These are phyloP conservation scores for Epinephelus cyanopodus DNA, from an alignment of 2,113 vertebrate species.

Conservation along the genomic window DNA sequence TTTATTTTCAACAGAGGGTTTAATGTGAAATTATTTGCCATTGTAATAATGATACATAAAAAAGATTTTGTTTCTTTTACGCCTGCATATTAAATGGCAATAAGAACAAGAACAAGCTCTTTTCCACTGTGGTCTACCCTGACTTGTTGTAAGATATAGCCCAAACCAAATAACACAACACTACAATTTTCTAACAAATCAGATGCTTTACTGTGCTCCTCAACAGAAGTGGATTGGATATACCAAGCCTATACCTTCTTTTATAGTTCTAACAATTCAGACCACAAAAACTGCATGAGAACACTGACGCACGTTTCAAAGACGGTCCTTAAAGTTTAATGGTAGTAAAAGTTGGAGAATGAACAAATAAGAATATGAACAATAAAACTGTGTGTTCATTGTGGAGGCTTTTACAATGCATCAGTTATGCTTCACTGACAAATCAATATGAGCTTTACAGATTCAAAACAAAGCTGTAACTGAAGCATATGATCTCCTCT, in stretches of 20 bases:
- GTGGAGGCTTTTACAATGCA: conserved; percentile 38
- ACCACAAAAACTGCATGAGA: conserved; percentile 34
- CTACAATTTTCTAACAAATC: conserved; percentile 21
- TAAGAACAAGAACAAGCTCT: neutral
- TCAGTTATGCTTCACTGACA: conserved; percentile 29
- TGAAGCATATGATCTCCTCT: conserved; percentile 14
- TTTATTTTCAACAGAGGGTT: neutral
- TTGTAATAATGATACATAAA: neutral
- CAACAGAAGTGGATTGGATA: conserved; percentile 7
- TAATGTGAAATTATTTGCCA: neutral
- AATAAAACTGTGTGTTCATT: conserved; percentile 35
- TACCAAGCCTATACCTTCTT: conserved; percentile 3
- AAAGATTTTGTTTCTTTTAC: neutral
- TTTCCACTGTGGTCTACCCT: neutral
- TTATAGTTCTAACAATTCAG: conserved; percentile 34
- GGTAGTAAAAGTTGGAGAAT: neutral
- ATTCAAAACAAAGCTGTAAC: conserved; percentile 49
- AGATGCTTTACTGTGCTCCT: conserved; percentile 12
- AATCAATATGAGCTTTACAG: conserved; percentile 59
- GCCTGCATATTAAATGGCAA: neutral
- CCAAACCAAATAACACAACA: conserved; percentile 22
- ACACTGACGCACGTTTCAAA: conserved; percentile 41
- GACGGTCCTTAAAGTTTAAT: conserved; percentile 14
- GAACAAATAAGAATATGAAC: conserved; percentile 46
- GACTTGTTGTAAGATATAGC: neutral